Base-by-base conservation (phyloP, 2,797 vertebrate species). In the Anabas testudineus region DNA sequence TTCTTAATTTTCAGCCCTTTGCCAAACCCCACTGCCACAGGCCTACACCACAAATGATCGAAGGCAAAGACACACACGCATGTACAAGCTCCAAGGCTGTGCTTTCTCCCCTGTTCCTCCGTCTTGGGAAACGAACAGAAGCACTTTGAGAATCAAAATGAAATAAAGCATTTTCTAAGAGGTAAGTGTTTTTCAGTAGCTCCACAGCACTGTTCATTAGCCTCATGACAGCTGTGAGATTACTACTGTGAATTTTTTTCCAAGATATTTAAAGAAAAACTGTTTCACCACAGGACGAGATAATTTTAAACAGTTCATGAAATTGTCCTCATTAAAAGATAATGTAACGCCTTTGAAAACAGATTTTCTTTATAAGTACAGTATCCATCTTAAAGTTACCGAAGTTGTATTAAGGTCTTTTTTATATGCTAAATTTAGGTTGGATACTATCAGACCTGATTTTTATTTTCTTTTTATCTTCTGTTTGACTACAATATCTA, bases 1-100 rank as follows among this genome's bases (percentile, higher is more conserved):
- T 45, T 74, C 68, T 72, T 76, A 64, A 82, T 67, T 76, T n/a
- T 72, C 62, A 78, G 71, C 58, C 28, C 56, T 82, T 75, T 80
- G 65, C 51, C 62, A 59, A 67, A 61, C n/a, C 39, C 14, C 21
- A 26, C 12, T 62, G 43, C 75, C 30, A 56, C 24, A 7, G 52
- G 28, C 60, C 34, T 9, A 39, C 43, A 21, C 3, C 34, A 45
- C 66, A 30, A 2, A 18, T 42, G 51, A 84, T 71, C 42, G 61
- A 70, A 72, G 41, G 45, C 48, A 49, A 6, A 54, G 45, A 59
- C 49, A 64, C 53, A 61, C 45, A 55, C 28, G 53, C 26, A 0
- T 18, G 7, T 1, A 12, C 49, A 59, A 37, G 47, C 32, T 42
- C n/a, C 22, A 48, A 70, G 16, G 22, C 46, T 72, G 19, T 24